Evolutionary conservation across 2,797 vertebrate species (phyloP), one percentile per base, ranked within the genome.

Genomic region (Leuciscus waleckii): DNA sequence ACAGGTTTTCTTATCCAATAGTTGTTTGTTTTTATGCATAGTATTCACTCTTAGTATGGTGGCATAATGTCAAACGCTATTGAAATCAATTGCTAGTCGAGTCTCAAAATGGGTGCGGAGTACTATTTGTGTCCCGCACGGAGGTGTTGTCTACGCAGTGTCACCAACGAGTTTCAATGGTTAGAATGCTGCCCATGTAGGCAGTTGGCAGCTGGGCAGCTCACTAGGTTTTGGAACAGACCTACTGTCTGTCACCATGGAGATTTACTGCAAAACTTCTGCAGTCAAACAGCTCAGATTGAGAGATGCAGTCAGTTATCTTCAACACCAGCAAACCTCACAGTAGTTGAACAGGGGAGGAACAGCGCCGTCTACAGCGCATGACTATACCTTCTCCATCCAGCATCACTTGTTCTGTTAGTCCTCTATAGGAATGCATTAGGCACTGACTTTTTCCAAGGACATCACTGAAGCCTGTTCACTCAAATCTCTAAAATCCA

Each of bases 311-410:
- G 76, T 54, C 76, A 58, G 56, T 58, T n/a, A 26, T 79, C 9
- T 46, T 79, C 43, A 71, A 19, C 71, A 83, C 83, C 23, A 61
- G n/a, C 68, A 51, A 10, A 37, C 35, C 79, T 75, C 41, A 69
- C 43, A 41, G 82, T n/a, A 46, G 46, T 46, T 32, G 39, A 76
- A 58, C 83, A 39, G 39, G 86, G 78, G 79, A 71, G 78, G 79
- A 89, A 84, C 71, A 90, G 85, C 79, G 68, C 88, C 87, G 85
- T 88, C 88, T 83, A 80, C 71, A 87, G 86, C 43, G 37, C 51
- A n/a, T 14, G 65, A 69, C 70, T 70, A 17, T 23, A 37, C 23
- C 9, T 8, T 81, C 79, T 71, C 37, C 58, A 54, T 41, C 41
- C 83, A 19, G 19, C n/a, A n/a, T 13, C 32, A 56, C 77, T 81